These are phyloP conservation scores for Saxidomus purpurata DNA, from an alignment of 1,140 invertebrate species.

Conservation along the genomic window DNA sequence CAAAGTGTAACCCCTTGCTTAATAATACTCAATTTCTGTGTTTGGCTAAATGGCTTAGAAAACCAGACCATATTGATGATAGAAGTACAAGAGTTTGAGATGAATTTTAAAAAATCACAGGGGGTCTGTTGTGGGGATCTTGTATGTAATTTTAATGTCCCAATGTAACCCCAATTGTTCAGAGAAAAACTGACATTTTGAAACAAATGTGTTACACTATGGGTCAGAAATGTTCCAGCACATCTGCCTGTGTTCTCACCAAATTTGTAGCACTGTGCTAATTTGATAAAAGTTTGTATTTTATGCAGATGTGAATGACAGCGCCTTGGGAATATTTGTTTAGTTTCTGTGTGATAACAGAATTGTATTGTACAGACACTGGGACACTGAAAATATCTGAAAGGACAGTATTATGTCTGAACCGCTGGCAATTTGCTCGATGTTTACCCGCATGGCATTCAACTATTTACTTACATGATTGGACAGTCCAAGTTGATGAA, in stretches of 20 bases:
- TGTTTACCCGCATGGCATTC: not conserved
- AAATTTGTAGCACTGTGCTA: not conserved
- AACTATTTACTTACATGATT: constrained; percentile 52
- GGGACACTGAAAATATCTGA: not conserved
- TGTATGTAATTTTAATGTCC: no score
- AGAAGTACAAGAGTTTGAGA: no score
- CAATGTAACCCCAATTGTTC: no score
- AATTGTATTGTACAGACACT: not conserved
- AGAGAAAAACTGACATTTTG: not conserved
- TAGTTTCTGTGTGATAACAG: constrained; percentile 7
- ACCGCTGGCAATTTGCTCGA: not conserved
- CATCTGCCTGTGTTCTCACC: constrained; percentile 18
- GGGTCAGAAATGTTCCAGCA: not conserved
- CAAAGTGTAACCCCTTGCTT: no score
- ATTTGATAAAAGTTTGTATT: constrained; percentile 52
- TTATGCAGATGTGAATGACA: constrained; percentile 19
- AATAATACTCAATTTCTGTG: no score
- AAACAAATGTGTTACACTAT: not conserved
- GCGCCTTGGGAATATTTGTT: constrained; percentile 25
- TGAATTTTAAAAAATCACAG: no score
- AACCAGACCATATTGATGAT: no score
- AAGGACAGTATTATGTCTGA: not conserved
- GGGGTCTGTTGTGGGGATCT: no score
- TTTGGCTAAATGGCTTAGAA: no score
- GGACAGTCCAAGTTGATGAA: not conserved